These are phyloP conservation scores for Xiphydria camelus DNA, from an alignment of 2,888 invertebrate genomes.

Conservation along the genomic window DNA sequence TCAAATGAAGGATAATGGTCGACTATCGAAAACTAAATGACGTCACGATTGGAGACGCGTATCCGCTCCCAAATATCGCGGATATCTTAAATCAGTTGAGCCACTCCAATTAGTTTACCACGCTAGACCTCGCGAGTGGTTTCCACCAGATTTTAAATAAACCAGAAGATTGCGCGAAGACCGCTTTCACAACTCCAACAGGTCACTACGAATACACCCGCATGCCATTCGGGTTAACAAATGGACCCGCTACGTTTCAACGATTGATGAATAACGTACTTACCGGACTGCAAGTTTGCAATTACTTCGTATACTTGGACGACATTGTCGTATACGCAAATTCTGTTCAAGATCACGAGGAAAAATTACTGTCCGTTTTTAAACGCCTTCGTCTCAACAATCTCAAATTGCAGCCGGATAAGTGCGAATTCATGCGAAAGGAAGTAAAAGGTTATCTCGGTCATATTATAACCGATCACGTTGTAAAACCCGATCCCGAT, in stretches of 20 bases:
- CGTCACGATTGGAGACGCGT: slow-evolving; percentile 16
- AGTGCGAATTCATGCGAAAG: too few species aligned
- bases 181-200: slow-evolving; percentile 29
- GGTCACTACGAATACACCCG: slow-evolving; percentile 32
- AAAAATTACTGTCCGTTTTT: slow-evolving; percentile 28
- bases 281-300: slow-evolving; percentile 30
- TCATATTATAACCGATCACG: slow-evolving; percentile 31
- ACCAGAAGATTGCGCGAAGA: slow-evolving; percentile 23
- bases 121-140: slow-evolving; percentile 37
- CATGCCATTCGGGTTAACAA: slow-evolving; percentile 34
- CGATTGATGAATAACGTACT: too few species aligned
- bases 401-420: slow-evolving; percentile 34
- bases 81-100: slow-evolving; percentile 38
- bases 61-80: slow-evolving; percentile 21
- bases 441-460: slow-evolving; percentile 37
- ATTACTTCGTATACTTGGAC: slow-evolving; percentile 47
- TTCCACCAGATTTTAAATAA: slow-evolving; percentile 43
- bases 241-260: slow-evolving; percentile 38
- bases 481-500: slow-evolving; percentile 30
- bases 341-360: slow-evolving; percentile 31
- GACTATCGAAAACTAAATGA: slow-evolving; percentile 19
- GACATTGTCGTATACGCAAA: slow-evolving; percentile 43
- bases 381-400: slow-evolving; percentile 26
- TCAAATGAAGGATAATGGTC: slow-evolving; percentile 14
- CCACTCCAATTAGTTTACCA: slow-evolving; percentile 32